These are phyloP conservation scores for Philonicus albiceps DNA, from an alignment of 2,888 invertebrate genomes.

Conservation along the genomic window DNA sequence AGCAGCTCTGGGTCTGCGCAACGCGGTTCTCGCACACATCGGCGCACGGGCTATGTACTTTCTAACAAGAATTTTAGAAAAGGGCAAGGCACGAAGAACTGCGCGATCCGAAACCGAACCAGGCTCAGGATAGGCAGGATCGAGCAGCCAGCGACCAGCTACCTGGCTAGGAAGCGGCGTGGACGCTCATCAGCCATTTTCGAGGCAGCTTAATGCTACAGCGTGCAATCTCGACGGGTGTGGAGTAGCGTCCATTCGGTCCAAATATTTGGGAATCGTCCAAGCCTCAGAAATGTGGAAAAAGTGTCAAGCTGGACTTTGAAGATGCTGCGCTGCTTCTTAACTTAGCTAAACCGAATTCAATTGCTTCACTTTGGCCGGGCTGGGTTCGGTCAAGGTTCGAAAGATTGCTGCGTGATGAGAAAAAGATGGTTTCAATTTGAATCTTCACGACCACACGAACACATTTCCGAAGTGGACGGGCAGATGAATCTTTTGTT, in stretches of 20 bases:
- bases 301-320: background rate
- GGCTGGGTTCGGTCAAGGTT: background rate
- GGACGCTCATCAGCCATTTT: background rate
- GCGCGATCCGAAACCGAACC: background rate
- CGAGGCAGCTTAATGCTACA: background rate
- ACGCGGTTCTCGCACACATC: background rate
- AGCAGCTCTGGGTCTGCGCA: background rate
- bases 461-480: background rate
- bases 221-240: background rate
- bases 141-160: background rate
- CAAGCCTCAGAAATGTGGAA: background rate
- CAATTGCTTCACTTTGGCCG: background rate
- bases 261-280: background rate
- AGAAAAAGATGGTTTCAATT: background rate
- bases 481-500: background rate
- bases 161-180: background rate
- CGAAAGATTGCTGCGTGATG: background rate
- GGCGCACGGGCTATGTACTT: background rate
- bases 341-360: background rate
- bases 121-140: background rate
- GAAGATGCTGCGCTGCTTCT: background rate
- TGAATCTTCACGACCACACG: background rate
- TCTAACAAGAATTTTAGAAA: conserved; percentile 37
- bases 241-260: background rate
- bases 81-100: background rate